phyloP scores from a whole-genome alignment of 2,888 invertebrate species.

The Deroplatys truncata region DNA sequence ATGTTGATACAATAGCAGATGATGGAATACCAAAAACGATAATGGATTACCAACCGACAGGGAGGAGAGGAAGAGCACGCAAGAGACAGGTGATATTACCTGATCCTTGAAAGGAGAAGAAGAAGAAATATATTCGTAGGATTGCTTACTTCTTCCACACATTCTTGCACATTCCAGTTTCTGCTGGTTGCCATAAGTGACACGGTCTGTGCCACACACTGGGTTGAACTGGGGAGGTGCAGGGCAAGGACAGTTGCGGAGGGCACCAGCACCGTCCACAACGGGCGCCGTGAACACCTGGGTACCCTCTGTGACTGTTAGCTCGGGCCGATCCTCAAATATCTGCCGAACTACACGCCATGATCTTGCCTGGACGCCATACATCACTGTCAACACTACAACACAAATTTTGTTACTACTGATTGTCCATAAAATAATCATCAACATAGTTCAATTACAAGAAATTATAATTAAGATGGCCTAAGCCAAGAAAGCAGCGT shows the following conservation, averaged over 20 bases:
- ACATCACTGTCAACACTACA: not conserved
- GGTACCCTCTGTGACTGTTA: not conserved
- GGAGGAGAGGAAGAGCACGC: too few relatives aligned
- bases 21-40: too few relatives aligned
- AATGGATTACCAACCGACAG: too few relatives aligned
- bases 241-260: conserved; percentile 7
- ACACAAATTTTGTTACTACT: not conserved
- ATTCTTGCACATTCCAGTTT: conserved; percentile 4
- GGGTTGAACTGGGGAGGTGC: conserved; percentile 14
- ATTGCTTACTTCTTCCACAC: not conserved
- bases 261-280: not conserved
- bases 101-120: too few relatives aligned
- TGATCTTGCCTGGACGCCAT: not conserved
- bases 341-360: not conserved
- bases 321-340: not conserved
- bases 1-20: too few relatives aligned
- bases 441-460: too few relatives aligned
- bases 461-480: too few relatives aligned
- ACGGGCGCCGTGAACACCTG: not conserved
- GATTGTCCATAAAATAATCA: too few relatives aligned
- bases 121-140: too few relatives aligned
- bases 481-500: too few relatives aligned
- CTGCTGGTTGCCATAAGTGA: conserved; percentile 10
- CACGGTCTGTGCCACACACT: conserved; percentile 11
- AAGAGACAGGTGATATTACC: too few relatives aligned